A percentile compares a stretch with the other conserved stretches of the same genome.
Evolutionary conservation across 1,140 invertebrate species (phyloP).

Genomic region (Rhysida immarginata): DNA sequence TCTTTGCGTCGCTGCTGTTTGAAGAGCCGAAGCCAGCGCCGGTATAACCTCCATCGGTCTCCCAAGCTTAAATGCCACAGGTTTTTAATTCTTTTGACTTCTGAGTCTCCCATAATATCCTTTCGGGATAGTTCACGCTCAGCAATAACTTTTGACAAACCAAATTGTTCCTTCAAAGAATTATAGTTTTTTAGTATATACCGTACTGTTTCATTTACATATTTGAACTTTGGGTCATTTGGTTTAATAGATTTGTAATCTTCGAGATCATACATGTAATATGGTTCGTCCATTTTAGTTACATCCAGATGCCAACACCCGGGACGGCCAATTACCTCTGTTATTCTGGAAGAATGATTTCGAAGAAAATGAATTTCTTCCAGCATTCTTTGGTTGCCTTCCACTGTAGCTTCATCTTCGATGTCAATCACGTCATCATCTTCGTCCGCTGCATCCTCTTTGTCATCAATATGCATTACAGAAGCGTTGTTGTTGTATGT

Average conservation of each 20-base stretch:
- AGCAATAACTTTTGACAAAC: not conserved
- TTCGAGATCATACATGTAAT: no score
- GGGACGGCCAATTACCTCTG: no score
- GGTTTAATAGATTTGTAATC: not conserved
- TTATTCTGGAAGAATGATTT: not conserved
- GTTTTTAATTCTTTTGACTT: not conserved
- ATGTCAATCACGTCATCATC: not conserved
- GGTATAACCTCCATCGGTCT: conserved; percentile 6
- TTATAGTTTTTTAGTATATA: no score
- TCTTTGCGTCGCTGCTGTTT: not conserved
- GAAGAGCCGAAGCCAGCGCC: not conserved
- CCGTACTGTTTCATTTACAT: not conserved
- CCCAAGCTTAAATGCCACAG: not conserved
- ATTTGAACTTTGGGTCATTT: not conserved
- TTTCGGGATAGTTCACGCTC: not conserved
- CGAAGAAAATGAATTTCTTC: not conserved
- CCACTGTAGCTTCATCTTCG: not conserved
- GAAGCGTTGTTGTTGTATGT: no score
- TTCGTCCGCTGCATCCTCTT: not conserved
- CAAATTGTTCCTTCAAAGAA: not conserved
- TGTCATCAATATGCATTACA: not conserved
- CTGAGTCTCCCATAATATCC: not conserved
- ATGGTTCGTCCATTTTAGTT: no score
- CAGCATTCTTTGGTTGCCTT: not conserved
- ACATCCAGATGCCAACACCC: no score